These are phyloP conservation scores for Marmota flaviventris DNA, from an alignment of 2,113 vertebrate genomes.

Conservation along the genomic window DNA sequence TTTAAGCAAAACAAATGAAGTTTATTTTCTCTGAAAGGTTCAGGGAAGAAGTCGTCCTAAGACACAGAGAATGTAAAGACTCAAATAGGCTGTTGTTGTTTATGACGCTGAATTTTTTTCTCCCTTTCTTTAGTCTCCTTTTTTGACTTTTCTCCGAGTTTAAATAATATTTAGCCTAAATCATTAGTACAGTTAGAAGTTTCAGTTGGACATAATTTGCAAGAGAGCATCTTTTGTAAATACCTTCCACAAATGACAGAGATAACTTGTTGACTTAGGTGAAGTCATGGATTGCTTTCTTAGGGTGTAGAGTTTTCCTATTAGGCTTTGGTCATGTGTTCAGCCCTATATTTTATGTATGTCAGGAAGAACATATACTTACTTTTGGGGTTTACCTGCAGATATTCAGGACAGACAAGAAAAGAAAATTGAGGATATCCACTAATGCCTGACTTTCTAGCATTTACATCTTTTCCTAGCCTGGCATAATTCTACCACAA, in stretches of 20 bases:
- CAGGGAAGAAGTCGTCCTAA: not conserved
- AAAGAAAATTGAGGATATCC: not conserved
- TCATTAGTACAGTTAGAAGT: not conserved
- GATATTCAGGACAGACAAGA: not conserved
- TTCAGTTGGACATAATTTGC: not conserved
- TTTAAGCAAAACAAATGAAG: not conserved
- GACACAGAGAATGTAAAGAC: not conserved
- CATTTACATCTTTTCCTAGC: not conserved
- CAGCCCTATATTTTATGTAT: not conserved
- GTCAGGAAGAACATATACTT: not conserved
- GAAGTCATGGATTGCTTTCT: not conserved
- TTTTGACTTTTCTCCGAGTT: not conserved
- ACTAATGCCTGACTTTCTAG: not conserved
- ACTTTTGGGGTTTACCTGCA: not conserved
- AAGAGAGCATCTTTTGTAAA: not conserved
- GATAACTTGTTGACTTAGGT: not conserved
- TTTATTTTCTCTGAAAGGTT: not conserved
- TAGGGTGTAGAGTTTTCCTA: not conserved
- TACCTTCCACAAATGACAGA: not conserved
- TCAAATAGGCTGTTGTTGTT: not conserved
- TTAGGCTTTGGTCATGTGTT: not conserved
- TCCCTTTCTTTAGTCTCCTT: not conserved
- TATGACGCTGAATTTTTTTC: not conserved
- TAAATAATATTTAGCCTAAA: conserved; percentile 11
- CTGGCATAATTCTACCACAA: not conserved